Evolutionary conservation across 2,888 invertebrate species (phyloP).

Genomic region (Pollenia amentaria): DNA sequence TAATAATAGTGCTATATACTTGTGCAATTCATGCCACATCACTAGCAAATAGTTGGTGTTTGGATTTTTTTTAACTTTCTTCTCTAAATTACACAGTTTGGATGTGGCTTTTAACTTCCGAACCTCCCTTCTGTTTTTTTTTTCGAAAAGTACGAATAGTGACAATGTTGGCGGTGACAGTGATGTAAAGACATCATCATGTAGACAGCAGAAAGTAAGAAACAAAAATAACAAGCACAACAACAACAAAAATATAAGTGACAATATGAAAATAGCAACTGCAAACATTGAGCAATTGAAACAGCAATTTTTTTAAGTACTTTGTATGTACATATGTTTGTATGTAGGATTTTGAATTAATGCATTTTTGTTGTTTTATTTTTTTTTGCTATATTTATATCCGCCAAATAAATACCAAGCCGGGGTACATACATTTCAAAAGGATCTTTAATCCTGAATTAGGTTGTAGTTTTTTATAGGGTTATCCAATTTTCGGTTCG

Average conservation of each 20-base stretch:
- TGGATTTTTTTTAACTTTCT: conserved; percentile 20
- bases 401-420: neutral
- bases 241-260: conserved; percentile 24
- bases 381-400: neutral
- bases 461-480: no score
- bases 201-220: conserved; percentile 37
- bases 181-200: conserved; percentile 72
- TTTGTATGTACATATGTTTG: conserved; percentile 30
- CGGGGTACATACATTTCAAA: neutral
- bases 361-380: conserved; percentile 36
- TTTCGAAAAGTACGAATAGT: conserved; percentile 33
- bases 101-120: conserved; percentile 67
- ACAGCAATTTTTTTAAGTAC: conserved; percentile 47
- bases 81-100: conserved; percentile 64
- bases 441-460: neutral
- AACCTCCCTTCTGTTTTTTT: conserved; percentile 31
- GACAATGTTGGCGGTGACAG: conserved; percentile 70
- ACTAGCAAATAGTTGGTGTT: conserved; percentile 35
- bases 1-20: conserved; percentile 3
- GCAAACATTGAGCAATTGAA: conserved; percentile 9
- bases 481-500: no score
- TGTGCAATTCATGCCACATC: conserved; percentile 16
- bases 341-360: conserved; percentile 2
- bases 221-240: conserved; percentile 10
- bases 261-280: conserved; percentile 46